A percentile compares a stretch with the other conserved stretches of the same genome.
These are phyloP conservation scores for Neoarius graeffei DNA, from an alignment of 2,113 vertebrate genomes.

Conservation along the genomic window DNA sequence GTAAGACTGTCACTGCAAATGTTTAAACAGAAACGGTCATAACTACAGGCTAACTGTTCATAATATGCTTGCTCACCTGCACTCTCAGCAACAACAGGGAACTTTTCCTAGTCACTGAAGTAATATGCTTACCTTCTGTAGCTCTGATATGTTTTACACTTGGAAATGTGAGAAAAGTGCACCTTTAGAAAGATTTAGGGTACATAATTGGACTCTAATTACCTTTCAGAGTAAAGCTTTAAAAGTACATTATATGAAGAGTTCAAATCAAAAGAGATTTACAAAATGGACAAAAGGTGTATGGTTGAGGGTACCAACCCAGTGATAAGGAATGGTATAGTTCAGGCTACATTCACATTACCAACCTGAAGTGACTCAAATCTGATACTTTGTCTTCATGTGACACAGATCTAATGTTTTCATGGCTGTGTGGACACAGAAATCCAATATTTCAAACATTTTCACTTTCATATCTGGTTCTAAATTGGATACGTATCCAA, in stretches of 20 bases:
- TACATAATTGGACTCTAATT: background rate
- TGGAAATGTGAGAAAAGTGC: background rate
- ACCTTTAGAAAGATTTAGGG: background rate
- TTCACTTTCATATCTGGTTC: no score
- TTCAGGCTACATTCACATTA: no score
- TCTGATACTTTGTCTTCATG: no score
- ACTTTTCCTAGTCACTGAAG: background rate
- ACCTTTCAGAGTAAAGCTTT: background rate
- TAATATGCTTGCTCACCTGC: background rate
- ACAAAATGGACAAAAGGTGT: background rate
- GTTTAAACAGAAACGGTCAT: background rate
- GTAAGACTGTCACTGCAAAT: constrained; percentile 4
- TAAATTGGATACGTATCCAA: no score
- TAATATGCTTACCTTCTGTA: background rate
- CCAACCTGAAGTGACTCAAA: no score
- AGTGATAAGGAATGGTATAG: background rate
- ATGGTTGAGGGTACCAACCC: background rate
- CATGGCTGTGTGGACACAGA: no score
- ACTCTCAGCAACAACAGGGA: background rate
- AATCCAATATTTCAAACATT: no score
- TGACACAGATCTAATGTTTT: no score
- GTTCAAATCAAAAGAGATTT: background rate
- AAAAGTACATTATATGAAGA: background rate
- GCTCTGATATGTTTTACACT: background rate
- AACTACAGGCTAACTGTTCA: background rate